Evolutionary conservation across 1,140 invertebrate genomes (phyloP).

Genomic region (Pollicipes pollicipes): DNA sequence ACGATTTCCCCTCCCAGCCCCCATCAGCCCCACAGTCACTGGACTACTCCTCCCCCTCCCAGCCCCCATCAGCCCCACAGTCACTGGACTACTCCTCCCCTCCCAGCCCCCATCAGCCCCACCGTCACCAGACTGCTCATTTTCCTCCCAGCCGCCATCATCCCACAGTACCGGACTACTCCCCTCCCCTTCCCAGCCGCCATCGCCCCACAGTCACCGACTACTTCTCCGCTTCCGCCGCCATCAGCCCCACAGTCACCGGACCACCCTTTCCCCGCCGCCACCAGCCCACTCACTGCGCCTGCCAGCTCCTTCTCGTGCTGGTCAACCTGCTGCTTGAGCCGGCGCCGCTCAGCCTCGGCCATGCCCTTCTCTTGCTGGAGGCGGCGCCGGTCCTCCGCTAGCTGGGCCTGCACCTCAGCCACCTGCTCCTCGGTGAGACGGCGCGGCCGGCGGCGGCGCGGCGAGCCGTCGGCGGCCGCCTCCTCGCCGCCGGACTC

Average conservation of each 20-base stretch:
- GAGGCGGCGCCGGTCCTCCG: conserved; percentile 31
- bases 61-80: too few species aligned
- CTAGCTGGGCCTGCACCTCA: conserved; percentile 28
- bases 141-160: too few species aligned
- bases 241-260: conserved; percentile 8
- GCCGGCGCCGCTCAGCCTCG: conserved; percentile 49
- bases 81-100: too few species aligned
- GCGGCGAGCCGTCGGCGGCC: neutral
- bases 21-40: too few species aligned
- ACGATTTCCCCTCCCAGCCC: too few species aligned
- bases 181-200: too few species aligned
- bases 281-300: conserved; percentile 26
- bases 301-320: conserved; percentile 35
- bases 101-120: too few species aligned
- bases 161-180: too few species aligned
- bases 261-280: conserved; percentile 4
- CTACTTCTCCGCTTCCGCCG: too few species aligned
- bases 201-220: too few species aligned
- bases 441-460: conserved; percentile 5
- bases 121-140: too few species aligned
- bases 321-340: conserved; percentile 29
- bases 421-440: conserved; percentile 9
- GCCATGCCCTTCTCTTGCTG: conserved; percentile 34
- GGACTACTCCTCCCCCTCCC: too few species aligned
- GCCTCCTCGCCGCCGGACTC: conserved; percentile 14